These are phyloP conservation scores for Pelecanus crispus DNA, from an alignment of 2,113 vertebrate genomes.

Conservation along the genomic window DNA sequence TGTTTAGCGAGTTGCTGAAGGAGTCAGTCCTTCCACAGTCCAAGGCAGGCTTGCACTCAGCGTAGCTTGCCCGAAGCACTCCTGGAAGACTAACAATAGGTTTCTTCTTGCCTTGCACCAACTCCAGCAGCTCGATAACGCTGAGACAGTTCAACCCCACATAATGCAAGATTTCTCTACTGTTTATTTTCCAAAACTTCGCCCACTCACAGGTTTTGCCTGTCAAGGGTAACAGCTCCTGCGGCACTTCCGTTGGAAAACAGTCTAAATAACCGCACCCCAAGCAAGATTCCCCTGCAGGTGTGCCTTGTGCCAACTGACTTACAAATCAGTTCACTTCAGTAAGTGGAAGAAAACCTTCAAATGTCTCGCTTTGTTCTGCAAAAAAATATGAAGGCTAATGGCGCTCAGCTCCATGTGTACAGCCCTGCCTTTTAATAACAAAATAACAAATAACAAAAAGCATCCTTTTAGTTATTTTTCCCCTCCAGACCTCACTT, in stretches of 20 bases:
- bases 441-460: too few species aligned
- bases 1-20: not conserved
- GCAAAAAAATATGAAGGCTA: not conserved
- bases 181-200: not conserved
- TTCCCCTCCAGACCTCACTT: not conserved
- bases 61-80: not conserved
- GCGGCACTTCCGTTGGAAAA: not conserved
- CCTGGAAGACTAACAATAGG: not conserved
- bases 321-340: not conserved
- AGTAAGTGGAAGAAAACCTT: not conserved
- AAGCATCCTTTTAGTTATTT: not conserved
- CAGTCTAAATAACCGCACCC: not conserved
- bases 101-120: fast-evolving
- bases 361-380: not conserved
- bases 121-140: not conserved
- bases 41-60: not conserved
- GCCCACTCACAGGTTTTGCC: not conserved
- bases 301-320: not conserved
- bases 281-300: not conserved
- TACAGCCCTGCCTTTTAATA: not conserved
- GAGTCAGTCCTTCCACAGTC: not conserved
- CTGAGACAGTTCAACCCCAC: not conserved
- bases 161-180: not conserved
- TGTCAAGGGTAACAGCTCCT: not conserved
- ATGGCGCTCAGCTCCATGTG: fast-evolving